Base-by-base conservation (phyloP, 2,113 vertebrate genomes). In the Clarias macrocephalus region DNA sequence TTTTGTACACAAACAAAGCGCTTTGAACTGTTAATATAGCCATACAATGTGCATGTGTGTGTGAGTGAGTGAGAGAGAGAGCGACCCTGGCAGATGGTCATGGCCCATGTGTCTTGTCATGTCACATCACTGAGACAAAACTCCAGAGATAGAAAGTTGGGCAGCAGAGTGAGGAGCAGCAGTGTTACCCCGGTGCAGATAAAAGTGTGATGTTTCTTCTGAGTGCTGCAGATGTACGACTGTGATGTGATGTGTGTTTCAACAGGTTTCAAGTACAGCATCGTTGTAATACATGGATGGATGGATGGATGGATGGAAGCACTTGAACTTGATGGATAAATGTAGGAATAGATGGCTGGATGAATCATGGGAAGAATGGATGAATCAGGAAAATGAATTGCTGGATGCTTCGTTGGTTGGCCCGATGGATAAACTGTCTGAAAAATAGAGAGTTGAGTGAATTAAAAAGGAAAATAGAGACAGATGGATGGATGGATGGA, bases 41-140 rank as follows among this genome's bases (percentile, higher is more conserved):
- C n/a, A 15, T 68, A 30, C 65, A 28, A 66, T 72, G 13, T 18
- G 15, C 18, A 30, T 18, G 19, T 62, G 85, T 28, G 72, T 70
- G 16, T 57, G 7, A 75, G 88, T 57, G 48, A 48, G 54, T 33
- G n/a, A 63, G 56, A 42, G 33, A 33, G 56, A 75, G 86, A 89
- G 82, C 80, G 80, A 82, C 89, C 72, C 37, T 92, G 93, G 92
- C 95, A 93, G 92, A 92, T 94, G 93, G 93, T 90, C 90, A 88
- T 94, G 93, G 93, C 94, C 92, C 91, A 92, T 88, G 87, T 88
- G 70, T 92, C 90, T 87, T 88, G 88, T 60, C 88, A 89, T 92
- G 93, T 92, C 16, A 33, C 66, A 6, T 70, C 30, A 70, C 30
- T 70, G 15, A 6, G 19, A 3, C 37, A 23, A 83, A 68, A 70